These are phyloP conservation scores for Thamnophis sirtalis DNA, from an alignment of 2,113 vertebrate genomes.

Conservation along the genomic window DNA sequence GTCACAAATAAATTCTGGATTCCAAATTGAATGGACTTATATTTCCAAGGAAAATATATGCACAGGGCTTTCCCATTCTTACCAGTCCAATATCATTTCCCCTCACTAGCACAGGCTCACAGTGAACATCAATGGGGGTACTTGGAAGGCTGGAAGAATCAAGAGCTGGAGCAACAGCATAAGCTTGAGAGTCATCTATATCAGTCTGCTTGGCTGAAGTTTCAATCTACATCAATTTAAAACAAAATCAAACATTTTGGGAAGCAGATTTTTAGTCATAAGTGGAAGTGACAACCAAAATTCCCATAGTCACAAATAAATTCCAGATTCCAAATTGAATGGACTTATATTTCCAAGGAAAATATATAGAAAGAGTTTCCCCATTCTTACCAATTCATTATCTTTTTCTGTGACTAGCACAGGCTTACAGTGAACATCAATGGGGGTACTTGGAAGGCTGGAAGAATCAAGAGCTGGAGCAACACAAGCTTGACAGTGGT, in stretches of 20 bases:
- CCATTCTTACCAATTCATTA: neutral
- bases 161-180: neutral
- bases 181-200: neutral
- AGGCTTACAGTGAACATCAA: neutral
- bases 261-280: neutral
- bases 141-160: neutral
- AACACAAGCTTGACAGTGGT: neutral
- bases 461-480: neutral
- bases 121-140: neutral
- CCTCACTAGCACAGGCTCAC: conserved; percentile 5
- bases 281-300: too few relatives aligned
- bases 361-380: neutral
- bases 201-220: neutral
- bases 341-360: neutral
- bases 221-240: neutral
- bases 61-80: neutral
- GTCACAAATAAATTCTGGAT: neutral
- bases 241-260: neutral
- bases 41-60: too few relatives aligned
- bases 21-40: neutral
- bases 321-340: too few relatives aligned
- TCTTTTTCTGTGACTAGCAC: neutral
- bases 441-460: neutral
- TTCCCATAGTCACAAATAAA: too few relatives aligned
- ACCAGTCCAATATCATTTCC: neutral